Base-by-base conservation (phyloP, 2,113 vertebrate species). In the Strix uralensis region DNA sequence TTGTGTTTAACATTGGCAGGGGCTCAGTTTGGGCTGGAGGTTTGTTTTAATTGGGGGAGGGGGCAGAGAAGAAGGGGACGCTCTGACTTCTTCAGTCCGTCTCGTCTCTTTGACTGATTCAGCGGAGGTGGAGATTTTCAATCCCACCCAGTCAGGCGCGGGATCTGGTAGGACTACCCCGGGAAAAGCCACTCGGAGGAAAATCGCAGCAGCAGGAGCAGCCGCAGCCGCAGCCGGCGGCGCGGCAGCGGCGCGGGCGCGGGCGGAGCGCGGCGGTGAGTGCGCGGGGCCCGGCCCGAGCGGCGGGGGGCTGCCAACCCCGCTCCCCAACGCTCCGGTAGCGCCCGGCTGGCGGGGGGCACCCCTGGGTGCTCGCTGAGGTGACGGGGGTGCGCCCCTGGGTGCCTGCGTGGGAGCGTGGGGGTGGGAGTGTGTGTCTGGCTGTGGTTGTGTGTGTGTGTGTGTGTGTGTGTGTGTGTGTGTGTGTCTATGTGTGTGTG, bases 51-150 rank as follows among this genome's bases (percentile, higher is more conserved):
- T n/a, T 93, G 72, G 89, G 81, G 90, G 81, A 92, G 90, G 95
- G 95, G 82, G 94, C 91, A 72, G 92, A 34, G 61, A 16, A 91
- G 84, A 92, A 92, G 92, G 93, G 97, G 97, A 96, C 95, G 92
- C 95, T 87, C 95, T n/a, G 95, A 80, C 85, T 95, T 83, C 95
- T 93, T 29, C 94, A 4, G 32, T 85, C 57, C 17, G 88, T 88
- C 95, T 91, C 84, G 44, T 66, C 51, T 78, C 80, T 72, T 46
- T 86, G 40, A 40, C 96, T 95, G 97, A 96, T 72, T 74, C 67
- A 73, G 97, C 88, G 98, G 98, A 98, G 98, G 99, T 98, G 98
- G 98, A 98, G 98, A 99, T 98, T 98, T 97, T 94, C 97, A 95
- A 94, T 98, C 98, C 98, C 98, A 98, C 97, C 98, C 98, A 97